A percentile compares a stretch with the other conserved stretches of the same genome.
Conservation (phyloP, 1,140 invertebrate species). For the Frieseomelitta varia region DNA sequence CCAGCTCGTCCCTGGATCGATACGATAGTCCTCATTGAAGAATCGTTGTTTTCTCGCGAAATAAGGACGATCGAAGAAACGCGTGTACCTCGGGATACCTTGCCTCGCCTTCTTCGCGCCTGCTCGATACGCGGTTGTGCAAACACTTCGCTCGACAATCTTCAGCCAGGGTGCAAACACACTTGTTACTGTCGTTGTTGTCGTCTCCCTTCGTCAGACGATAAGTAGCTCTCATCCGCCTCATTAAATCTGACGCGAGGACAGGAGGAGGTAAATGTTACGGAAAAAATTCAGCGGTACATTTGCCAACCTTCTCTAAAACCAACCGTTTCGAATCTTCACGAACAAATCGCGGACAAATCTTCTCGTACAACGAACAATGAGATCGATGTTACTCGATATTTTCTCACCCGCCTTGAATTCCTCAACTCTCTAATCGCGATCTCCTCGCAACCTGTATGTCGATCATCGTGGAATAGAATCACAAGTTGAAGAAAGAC, state of each 20-base stretch:
- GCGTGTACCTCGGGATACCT: constrained; percentile 30
- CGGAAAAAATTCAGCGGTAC: not conserved
- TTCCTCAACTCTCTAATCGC: not conserved
- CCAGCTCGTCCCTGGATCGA: not conserved
- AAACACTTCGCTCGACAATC: constrained; percentile 43
- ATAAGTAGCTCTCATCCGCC: not conserved
- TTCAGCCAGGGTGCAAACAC: constrained; percentile 20
- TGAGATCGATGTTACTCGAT: not conserved
- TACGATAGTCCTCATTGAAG: not conserved
- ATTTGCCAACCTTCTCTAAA: not conserved
- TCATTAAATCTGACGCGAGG: not conserved
- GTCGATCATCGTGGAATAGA: not conserved
- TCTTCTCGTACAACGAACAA: not conserved
- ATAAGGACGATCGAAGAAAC: constrained; percentile 53
- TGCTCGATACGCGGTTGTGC: constrained; percentile 40
- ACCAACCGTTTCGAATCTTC: not conserved
- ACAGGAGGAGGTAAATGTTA: not conserved
- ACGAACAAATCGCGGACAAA: rapidly evolving
- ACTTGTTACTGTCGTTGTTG: constrained; percentile 28
- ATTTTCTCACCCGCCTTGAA: not conserved
- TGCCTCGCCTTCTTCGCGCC: constrained; percentile 28
- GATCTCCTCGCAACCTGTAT: not conserved
- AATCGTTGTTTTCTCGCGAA: constrained; percentile 30
- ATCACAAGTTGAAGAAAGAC: not conserved
- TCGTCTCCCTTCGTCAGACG: not conserved